Evolutionary conservation across 2,113 vertebrate genomes (phyloP).

Genomic region (Callopanchax toddi): DNA sequence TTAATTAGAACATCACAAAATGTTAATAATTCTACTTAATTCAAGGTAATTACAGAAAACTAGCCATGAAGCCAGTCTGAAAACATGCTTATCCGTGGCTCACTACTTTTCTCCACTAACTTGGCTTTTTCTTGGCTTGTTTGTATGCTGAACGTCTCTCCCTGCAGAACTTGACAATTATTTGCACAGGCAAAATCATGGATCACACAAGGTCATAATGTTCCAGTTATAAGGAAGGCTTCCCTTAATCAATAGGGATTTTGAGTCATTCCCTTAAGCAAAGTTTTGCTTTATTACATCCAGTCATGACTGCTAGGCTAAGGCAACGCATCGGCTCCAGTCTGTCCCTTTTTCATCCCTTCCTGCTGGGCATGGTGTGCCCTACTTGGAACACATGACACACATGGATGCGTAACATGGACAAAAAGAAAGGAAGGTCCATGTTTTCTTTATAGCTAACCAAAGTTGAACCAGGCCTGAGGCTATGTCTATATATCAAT

Average conservation of each 20-base stretch:
- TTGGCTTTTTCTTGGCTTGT: neutral
- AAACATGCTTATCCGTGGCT: neutral
- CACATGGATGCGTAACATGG: slow-evolving; percentile 45
- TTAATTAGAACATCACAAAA: neutral
- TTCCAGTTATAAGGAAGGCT: slow-evolving; percentile 20
- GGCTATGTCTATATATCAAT: neutral
- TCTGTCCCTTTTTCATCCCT: slow-evolving; percentile 27
- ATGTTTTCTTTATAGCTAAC: neutral
- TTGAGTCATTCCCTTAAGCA: slow-evolving; percentile 31
- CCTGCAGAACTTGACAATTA: slow-evolving; percentile 4
- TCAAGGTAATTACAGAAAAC: neutral
- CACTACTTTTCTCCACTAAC: neutral
- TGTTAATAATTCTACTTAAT: neutral
- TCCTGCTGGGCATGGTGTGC: slow-evolving; percentile 61
- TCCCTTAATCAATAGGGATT: slow-evolving; percentile 38
- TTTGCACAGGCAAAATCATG: slow-evolving; percentile 24
- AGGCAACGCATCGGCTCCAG: slow-evolving; percentile 47
- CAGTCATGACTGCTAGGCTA: slow-evolving; percentile 53
- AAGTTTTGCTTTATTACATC: slow-evolving; percentile 53
- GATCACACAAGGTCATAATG: slow-evolving; percentile 35
- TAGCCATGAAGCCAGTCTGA: neutral
- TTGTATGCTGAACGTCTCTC: slow-evolving; percentile 8
- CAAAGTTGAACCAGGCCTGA: neutral
- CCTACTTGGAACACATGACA: slow-evolving; percentile 63
- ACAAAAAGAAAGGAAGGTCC: slow-evolving; percentile 20